A percentile compares a stretch with the other conserved stretches of the same genome.
These are phyloP conservation scores for Gavialis gangeticus DNA, from an alignment of 2,113 vertebrate genomes.

Conservation along the genomic window DNA sequence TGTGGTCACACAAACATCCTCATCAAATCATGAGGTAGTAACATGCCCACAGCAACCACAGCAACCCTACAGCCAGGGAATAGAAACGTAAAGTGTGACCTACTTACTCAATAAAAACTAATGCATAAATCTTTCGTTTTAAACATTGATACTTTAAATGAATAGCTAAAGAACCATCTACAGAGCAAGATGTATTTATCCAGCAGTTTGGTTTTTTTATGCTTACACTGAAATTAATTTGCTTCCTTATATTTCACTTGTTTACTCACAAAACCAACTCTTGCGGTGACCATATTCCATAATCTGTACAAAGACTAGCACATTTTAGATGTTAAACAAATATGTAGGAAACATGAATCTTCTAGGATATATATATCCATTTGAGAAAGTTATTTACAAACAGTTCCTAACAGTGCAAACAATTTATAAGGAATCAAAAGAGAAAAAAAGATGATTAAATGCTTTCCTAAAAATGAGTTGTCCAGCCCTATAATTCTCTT, in stretches of 20 bases:
- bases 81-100: not conserved
- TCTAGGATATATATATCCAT: not conserved
- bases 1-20: rapidly evolving
- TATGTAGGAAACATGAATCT: not conserved
- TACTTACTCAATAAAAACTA: not conserved
- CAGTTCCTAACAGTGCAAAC: too few species aligned
- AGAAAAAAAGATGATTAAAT: not conserved
- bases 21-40: not conserved
- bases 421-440: not conserved
- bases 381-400: not conserved
- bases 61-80: not conserved
- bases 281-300: too few species aligned
- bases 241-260: too few species aligned
- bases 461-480: not conserved
- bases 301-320: not conserved
- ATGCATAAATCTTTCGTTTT: not conserved
- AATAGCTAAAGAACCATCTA: not conserved
- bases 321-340: not conserved
- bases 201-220: not conserved
- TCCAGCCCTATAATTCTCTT: not conserved
- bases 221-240: not conserved
- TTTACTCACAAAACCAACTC: too few species aligned
- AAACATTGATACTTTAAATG: not conserved
- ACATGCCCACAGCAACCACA: not conserved
- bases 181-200: not conserved